phyloP scores from a whole-genome alignment of 1,140 invertebrate species.

The Hylaeus volcanicus region DNA sequence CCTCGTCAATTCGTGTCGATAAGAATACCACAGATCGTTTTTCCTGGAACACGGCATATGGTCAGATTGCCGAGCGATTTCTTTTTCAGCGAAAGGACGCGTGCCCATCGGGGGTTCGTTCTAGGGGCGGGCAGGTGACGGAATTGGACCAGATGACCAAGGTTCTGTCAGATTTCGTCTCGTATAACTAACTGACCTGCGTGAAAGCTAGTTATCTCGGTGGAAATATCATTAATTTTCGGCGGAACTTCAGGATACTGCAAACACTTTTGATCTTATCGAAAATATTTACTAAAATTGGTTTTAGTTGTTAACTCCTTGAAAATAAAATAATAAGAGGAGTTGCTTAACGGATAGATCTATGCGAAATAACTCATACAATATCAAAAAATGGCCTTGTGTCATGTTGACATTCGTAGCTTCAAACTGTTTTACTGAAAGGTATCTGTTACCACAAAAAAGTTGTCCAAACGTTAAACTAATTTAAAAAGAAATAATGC shows the following conservation, averaged over 20 bases:
- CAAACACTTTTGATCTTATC: too few species aligned
- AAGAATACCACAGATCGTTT: conserved; percentile 46
- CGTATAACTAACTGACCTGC: conserved; percentile 16
- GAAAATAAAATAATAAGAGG: too few species aligned
- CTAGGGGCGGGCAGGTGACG: conserved; percentile 70
- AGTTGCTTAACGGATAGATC: too few species aligned
- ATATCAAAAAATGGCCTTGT: too few species aligned
- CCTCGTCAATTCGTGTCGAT: conserved; percentile 44
- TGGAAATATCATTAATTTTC: background rate
- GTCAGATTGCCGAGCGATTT: conserved; percentile 64
- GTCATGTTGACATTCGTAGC: too few species aligned
- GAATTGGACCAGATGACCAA: conserved; percentile 72
- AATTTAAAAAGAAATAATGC: too few species aligned
- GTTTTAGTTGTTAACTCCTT: too few species aligned
- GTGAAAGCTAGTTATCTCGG: conserved; percentile 12
- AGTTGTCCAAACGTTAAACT: too few species aligned
- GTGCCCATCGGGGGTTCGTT: conserved; percentile 65
- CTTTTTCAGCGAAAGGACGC: conserved; percentile 44
- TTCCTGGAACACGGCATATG: conserved; percentile 70
- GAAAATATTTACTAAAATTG: too few species aligned
- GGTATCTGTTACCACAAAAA: too few species aligned
- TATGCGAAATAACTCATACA: too few species aligned
- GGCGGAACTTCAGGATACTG: background rate
- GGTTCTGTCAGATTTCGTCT: conserved; percentile 52
- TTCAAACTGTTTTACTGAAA: too few species aligned